phyloP scores from a whole-genome alignment of 1,140 invertebrate species.

The Danaus melanippus region DNA sequence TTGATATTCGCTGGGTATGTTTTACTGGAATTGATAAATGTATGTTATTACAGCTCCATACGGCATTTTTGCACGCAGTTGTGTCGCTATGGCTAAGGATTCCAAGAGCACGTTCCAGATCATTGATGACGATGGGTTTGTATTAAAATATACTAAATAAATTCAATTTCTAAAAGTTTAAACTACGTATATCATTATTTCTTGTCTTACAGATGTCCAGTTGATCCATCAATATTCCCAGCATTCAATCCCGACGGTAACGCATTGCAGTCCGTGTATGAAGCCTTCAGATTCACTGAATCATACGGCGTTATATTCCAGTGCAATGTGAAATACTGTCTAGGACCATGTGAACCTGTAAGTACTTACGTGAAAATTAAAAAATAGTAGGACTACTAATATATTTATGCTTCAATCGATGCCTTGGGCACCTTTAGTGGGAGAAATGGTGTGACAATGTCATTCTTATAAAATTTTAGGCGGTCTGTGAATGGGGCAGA shows the following conservation, averaged over 20 bases:
- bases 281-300: slow-evolving; percentile 96
- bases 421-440: no score
- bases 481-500: slow-evolving; percentile 89
- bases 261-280: slow-evolving; percentile 91
- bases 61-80: slow-evolving; percentile 95
- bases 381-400: no score
- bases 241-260: slow-evolving; percentile 90
- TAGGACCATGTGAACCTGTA: slow-evolving; percentile 94
- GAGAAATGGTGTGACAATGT: no score
- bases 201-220: slow-evolving; percentile 80
- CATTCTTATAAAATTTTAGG: slow-evolving; percentile 66
- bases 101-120: slow-evolving; percentile 96
- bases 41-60: slow-evolving; percentile 84
- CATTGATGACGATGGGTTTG: slow-evolving; percentile 93
- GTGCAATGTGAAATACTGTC: slow-evolving; percentile 96
- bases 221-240: slow-evolving; percentile 94
- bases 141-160: slow-evolving; percentile 7
- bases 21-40: not conserved
- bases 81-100: slow-evolving; percentile 97
- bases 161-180: not conserved
- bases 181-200: not conserved
- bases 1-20: no score
- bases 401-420: no score
- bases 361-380: slow-evolving; percentile 41
- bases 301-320: slow-evolving; percentile 98